phyloP scores from a whole-genome alignment of 2,113 vertebrate genomes.

The Steatornis caripensis region DNA sequence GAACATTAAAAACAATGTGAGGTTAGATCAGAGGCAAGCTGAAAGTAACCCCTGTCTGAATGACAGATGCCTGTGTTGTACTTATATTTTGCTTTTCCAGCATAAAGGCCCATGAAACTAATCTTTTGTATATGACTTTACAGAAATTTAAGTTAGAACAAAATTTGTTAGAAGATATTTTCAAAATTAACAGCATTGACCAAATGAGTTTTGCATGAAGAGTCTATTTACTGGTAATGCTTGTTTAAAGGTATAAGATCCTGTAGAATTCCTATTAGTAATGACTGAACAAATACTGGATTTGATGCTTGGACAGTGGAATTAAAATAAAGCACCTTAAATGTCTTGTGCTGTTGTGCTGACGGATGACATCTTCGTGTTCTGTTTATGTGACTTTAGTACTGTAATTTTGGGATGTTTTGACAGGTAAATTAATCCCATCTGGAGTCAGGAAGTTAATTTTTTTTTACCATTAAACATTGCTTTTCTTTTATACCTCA shows the following conservation, averaged over 20 bases:
- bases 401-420: neutral
- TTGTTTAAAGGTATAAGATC: neutral
- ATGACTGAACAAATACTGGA: neutral
- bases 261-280: neutral
- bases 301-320: neutral
- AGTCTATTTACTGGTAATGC: neutral
- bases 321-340: neutral
- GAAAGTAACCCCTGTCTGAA: slow-evolving; percentile 57
- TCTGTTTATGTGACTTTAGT: neutral
- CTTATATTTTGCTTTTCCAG: slow-evolving; percentile 20
- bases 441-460: neutral
- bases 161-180: neutral
- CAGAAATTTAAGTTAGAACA: neutral
- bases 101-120: neutral
- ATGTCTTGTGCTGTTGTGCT: neutral
- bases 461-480: neutral
- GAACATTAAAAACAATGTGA: slow-evolving; percentile 61
- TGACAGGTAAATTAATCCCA: neutral
- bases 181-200: neutral
- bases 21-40: slow-evolving; percentile 34
- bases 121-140: neutral
- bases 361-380: neutral
- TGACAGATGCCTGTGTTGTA: slow-evolving; percentile 26
- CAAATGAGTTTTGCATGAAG: neutral
- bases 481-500: neutral